These are phyloP conservation scores for Heteromurus nitidus DNA, from an alignment of 2,888 invertebrate genomes.

Conservation along the genomic window DNA sequence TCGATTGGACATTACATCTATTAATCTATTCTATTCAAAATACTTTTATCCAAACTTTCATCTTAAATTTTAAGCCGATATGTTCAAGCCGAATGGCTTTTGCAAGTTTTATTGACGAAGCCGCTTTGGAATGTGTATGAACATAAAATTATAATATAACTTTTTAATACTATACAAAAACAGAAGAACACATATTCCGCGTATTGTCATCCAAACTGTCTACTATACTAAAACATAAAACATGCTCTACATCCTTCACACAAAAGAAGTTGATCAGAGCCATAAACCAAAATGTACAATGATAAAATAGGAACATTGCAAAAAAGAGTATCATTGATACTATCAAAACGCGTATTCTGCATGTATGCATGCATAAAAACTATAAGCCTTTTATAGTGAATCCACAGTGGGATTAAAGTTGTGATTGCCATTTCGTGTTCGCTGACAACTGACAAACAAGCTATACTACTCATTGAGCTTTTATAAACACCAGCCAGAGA, in stretches of 20 bases:
- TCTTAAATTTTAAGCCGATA: too few relatives aligned
- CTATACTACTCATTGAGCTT: neutral
- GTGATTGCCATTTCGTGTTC: constrained; percentile 8
- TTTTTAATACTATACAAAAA: too few relatives aligned
- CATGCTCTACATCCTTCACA: neutral
- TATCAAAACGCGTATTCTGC: neutral
- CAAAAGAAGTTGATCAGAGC: neutral
- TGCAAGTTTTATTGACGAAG: too few relatives aligned
- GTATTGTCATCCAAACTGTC: neutral
- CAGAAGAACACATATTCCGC: neutral
- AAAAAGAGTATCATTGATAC: neutral
- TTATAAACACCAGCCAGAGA: constrained; percentile 5
- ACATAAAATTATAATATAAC: too few relatives aligned
- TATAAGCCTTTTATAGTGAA: too few relatives aligned
- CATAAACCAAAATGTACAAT: neutral
- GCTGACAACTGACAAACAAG: constrained; percentile 25
- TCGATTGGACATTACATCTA: too few relatives aligned
- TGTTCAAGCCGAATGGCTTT: too few relatives aligned
- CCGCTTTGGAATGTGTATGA: too few relatives aligned
- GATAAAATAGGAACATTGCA: neutral
- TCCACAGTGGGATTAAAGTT: neutral
- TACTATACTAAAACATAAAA: too few relatives aligned
- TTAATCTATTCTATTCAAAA: too few relatives aligned
- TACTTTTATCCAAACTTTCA: too few relatives aligned
- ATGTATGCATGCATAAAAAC: neutral